A percentile compares a stretch with the other conserved stretches of the same genome.
Evolutionary conservation across 2,888 invertebrate species (phyloP).

Genomic region (Orthonychiurus folsomi): DNA sequence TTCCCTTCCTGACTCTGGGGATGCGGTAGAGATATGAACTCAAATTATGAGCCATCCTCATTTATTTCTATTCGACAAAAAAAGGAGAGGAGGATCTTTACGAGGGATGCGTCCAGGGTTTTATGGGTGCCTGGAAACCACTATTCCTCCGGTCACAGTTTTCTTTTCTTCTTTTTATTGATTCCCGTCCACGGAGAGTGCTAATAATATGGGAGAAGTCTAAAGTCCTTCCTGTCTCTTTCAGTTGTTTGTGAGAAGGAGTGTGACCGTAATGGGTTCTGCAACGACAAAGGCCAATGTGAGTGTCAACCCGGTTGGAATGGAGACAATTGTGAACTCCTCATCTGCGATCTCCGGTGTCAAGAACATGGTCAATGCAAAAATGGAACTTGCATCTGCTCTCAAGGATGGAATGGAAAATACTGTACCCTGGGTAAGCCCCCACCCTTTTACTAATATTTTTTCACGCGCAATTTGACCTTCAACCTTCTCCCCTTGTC

Average conservation of each 20-base stretch:
- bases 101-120: slow-evolving; percentile 11
- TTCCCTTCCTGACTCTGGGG: slow-evolving; percentile 4
- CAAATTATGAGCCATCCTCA: slow-evolving; percentile 24
- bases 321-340: slow-evolving; percentile 80
- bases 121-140: slow-evolving; percentile 12
- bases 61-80: slow-evolving; percentile 21
- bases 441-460: neutral
- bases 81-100: slow-evolving; percentile 9
- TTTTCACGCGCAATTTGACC: neutral
- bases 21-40: neutral
- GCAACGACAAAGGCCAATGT: slow-evolving; percentile 78
- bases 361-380: slow-evolving; percentile 92
- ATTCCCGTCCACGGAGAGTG: slow-evolving; percentile 7
- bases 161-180: slow-evolving; percentile 13
- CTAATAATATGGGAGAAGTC: neutral
- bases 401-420: slow-evolving; percentile 95
- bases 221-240: neutral
- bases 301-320: slow-evolving; percentile 77
- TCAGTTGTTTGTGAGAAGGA: slow-evolving; percentile 83
- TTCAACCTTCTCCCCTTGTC: neutral
- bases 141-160: neutral
- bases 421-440: slow-evolving; percentile 88
- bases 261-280: slow-evolving; percentile 88
- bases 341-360: slow-evolving; percentile 85
- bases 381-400: slow-evolving; percentile 95